Base-by-base conservation (phyloP, 2,888 invertebrate species). In the Formica aserva region DNA sequence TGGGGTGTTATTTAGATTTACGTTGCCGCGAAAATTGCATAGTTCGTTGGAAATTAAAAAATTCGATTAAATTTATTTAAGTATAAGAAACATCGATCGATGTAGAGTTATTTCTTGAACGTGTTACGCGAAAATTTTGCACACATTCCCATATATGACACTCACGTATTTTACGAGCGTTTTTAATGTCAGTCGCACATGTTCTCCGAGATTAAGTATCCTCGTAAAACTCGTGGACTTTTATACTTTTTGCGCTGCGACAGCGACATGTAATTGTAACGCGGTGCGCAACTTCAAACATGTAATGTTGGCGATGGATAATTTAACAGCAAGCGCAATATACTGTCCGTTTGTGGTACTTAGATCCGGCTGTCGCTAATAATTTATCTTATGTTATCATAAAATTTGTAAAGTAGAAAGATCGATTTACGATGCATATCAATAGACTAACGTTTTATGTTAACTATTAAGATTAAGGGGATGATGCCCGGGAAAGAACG, bases 201-300 rank as follows among this genome's bases (percentile, higher is more conserved):
- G 77, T 57, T 75, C 65, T 63, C 41, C 26, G 52, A 69, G 83
- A 83, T 83, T 80, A 57, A 83, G 83, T 83, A 35, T 52, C 65
- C 35, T 80, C 80, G 72, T 80, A 83, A 83, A 83, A 62, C 13
- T 52, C 35, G 48, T 9, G 45, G 22, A 67, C 41, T 78, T 78
- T 22, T 15, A 60, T 48, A 62, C 26, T 62, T 83, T 83, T 78
- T 62, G 38, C 38, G 48, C 22, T 32, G 55, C 13, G 26, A 41
- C 38, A n/a, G 55, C 13, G 26, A 41, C 48, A n/a, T 71, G 41
- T 78, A 60, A 60, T 22, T 60, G 69, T 41, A 32, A 22, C 22
- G 32, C n/a, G 26, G 3, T 29, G 69, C 41, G 13, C 75, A 65
- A 75, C 29, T 45, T 76, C 26, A 26, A 45, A 78, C 29, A 32